Evolutionary conservation across 1,140 invertebrate species (phyloP).

Genomic region (Marisa cornuarietis): DNA sequence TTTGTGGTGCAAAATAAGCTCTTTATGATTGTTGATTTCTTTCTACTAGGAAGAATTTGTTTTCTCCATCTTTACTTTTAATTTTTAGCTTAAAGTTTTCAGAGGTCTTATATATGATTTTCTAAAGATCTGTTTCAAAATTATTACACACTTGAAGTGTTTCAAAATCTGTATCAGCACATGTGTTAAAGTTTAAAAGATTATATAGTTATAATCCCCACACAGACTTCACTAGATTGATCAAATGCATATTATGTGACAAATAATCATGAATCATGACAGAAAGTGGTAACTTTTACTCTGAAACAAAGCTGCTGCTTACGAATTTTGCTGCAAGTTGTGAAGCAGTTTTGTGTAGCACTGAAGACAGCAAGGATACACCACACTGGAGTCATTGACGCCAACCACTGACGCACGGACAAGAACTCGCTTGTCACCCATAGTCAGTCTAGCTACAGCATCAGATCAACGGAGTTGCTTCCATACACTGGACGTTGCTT

Average conservation of each 20-base stretch:
- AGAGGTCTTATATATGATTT: not conserved
- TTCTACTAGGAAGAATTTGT: no score
- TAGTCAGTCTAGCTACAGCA: not conserved
- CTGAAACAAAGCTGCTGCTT: not conserved
- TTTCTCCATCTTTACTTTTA: no score
- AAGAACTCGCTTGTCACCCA: conserved; percentile 16
- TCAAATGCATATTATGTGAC: not conserved
- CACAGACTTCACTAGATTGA: not conserved
- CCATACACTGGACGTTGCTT: no score
- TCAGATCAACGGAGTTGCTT: no score
- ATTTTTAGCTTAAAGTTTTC: not conserved
- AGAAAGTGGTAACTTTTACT: not conserved
- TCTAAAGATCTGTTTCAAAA: not conserved
- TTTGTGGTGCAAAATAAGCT: no score
- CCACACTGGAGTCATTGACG: conserved; percentile 22
- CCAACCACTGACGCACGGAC: conserved; percentile 25
- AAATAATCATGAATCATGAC: not conserved
- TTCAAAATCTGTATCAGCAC: not conserved
- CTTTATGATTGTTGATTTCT: no score
- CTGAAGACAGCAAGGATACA: conserved; percentile 29
- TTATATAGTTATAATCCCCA: not conserved
- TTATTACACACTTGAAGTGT: not conserved
- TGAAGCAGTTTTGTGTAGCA: conserved; percentile 27
- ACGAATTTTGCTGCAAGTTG: conserved; percentile 13
- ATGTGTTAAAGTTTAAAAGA: not conserved